Evolutionary conservation across 2,888 invertebrate species (phyloP).

Genomic region (Dynastes tityus): DNA sequence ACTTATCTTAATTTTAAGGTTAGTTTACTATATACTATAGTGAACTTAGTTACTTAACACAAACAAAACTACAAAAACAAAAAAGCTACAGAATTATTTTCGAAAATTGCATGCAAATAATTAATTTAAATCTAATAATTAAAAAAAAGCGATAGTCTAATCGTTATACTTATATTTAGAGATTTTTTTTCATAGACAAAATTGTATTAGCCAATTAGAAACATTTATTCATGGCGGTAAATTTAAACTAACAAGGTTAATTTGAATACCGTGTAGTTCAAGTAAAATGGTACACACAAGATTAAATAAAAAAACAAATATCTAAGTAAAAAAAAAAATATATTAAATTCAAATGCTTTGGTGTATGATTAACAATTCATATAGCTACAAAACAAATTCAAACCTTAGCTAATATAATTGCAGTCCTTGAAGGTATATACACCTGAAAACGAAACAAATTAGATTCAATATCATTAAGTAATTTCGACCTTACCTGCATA

Average conservation of each 20-base stretch:
- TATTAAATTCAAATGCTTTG: conserved; percentile 39
- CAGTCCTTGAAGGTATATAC: conserved; percentile 84
- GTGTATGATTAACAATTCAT: conserved; percentile 2
- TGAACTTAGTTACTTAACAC: conserved; percentile 27
- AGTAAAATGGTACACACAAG: too few species aligned
- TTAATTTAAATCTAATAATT: background rate
- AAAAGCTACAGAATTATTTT: background rate
- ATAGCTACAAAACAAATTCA: conserved; percentile 26
- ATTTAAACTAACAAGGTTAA: too few species aligned
- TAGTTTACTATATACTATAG: conserved; percentile 36
- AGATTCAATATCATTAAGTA: background rate
- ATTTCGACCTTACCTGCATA: conserved; percentile 69
- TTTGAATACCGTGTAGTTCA: too few species aligned
- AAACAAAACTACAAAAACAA: background rate
- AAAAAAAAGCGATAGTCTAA: background rate
- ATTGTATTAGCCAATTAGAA: too few species aligned
- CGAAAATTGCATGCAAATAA: background rate
- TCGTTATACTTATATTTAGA: too few species aligned
- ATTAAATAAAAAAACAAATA: conserved; percentile 4
- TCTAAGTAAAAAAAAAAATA: conserved; percentile 20
- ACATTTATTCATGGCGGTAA: too few species aligned
- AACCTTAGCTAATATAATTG: conserved; percentile 71
- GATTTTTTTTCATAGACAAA: too few species aligned
- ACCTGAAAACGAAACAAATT: conserved; percentile 72
- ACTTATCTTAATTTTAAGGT: conserved; percentile 29